phyloP scores from a whole-genome alignment of 30 jellyfish, hydroid and myxozoan species.

The Turritopsis dohrnii region DNA sequence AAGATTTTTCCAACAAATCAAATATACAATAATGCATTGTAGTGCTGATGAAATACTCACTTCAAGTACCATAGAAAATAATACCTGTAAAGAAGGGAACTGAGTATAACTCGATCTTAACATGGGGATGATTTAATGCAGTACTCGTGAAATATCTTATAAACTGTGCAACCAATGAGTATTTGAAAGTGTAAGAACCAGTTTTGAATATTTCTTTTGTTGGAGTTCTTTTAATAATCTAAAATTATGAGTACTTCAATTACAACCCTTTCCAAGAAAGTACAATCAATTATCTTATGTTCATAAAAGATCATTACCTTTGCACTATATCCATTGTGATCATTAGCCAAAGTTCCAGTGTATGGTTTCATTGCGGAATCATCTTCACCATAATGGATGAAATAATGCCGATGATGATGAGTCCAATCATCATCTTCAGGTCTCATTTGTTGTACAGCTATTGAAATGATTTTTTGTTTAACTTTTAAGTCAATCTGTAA shows the following conservation, averaged over 20 bases:
- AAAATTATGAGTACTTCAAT: not conserved
- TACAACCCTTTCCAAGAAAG: not conserved
- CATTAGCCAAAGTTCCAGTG: not conserved
- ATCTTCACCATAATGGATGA: constrained; percentile 5
- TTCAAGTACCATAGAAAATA: too few relatives aligned
- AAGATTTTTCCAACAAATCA: not conserved
- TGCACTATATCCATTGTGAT: not conserved
- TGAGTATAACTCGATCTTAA: not conserved
- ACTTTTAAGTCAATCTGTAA: not conserved
- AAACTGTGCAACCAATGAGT: not conserved
- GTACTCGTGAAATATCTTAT: not conserved
- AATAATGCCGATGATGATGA: not conserved
- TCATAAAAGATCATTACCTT: not conserved
- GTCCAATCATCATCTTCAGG: not conserved
- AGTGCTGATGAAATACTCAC: not conserved
- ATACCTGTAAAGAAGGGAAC: not conserved
- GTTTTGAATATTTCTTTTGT: not conserved
- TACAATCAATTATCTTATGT: not conserved
- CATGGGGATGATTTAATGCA: not conserved
- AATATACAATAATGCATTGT: not conserved
- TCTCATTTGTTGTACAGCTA: not conserved
- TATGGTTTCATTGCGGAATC: constrained; percentile 3
- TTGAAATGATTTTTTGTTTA: not conserved
- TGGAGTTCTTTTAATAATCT: not conserved
- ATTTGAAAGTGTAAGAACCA: not conserved